Base-by-base conservation (phyloP, 2,888 invertebrate species). In the Phanerotoma sp. region DNA sequence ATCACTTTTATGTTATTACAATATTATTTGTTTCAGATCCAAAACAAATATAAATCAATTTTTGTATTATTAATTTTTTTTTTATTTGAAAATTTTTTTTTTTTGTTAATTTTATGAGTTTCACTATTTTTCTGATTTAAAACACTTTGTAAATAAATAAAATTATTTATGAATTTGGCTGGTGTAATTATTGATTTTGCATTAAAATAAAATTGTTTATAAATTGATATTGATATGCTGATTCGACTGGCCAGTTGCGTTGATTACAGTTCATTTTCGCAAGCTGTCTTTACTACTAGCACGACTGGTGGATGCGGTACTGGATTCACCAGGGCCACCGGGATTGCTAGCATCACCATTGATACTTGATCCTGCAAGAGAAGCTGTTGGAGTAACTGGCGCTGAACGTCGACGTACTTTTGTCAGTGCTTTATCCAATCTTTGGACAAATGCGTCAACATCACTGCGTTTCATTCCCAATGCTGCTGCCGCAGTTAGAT, bases 401-500 rank as follows among this genome's bases (percentile, higher is more conserved):
- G 74, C 73, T 13, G 74, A 74, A 45, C 73, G 74, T 51, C 74
- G 68, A 48, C 72, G 71, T 13, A 75, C 69, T 64, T 77, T 75
- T n/a, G 71, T 65, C 70, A 80, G 73, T 48, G 85, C 84, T 74
- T 86, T 84, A 54, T 83, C 80, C 44, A 91, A 76, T 66, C 86
- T 81, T 61, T 81, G 80, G 44, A 87, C 79, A 72, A 90, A 89
- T 18, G 78, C 72, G 69, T 88, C 86, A n/a, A 90, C 82, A 66
- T 91, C 90, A 3, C 74, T 67, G 61, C 80, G 79, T 41, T 81
- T 82, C 74, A 88, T 82, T 4, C 90, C 90, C 32, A 91, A 75
- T 5, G 85, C 81, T 3, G 89, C 87, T 13, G 90, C 89, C 46
- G 86, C 87, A 4, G 90, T 91, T 61, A 91, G 77, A 71, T 91